Percentiles rank a stretch among this genome's conserved stretches.
Evolutionary conservation across 2,113 vertebrate genomes (phyloP).

Genomic region (Brachypteracias leptosomus): DNA sequence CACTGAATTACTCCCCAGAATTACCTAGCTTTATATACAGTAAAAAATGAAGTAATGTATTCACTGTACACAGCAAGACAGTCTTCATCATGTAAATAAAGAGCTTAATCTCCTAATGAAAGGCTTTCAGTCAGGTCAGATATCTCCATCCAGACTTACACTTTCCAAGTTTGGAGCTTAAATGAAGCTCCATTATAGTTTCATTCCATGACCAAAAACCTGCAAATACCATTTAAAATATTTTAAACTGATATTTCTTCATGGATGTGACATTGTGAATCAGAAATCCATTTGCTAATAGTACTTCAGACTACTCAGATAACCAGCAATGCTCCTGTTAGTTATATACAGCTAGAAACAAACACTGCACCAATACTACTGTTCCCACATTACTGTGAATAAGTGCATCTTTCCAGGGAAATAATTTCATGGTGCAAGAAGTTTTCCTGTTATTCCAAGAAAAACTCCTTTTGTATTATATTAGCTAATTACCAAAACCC

Average conservation of each 20-base stretch:
- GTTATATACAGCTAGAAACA: not conserved
- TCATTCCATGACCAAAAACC: not conserved
- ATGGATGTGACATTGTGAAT: rapidly evolving
- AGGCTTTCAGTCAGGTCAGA: not conserved
- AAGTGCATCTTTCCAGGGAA: not conserved
- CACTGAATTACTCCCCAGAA: not conserved
- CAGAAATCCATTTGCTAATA: not conserved
- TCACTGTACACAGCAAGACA: not conserved
- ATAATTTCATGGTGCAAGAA: not conserved
- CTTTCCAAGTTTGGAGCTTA: not conserved
- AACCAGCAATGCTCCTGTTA: not conserved
- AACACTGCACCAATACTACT: rapidly evolving
- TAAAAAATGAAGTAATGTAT: not conserved
- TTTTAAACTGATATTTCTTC: not conserved
- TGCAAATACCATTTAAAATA: not conserved
- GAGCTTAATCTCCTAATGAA: not conserved
- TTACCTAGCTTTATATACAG: not conserved
- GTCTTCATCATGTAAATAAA: not conserved
- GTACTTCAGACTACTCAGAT: not conserved
- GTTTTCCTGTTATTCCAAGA: not conserved
- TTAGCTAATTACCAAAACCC: not conserved
- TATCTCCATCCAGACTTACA: not conserved
- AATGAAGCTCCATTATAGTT: not conserved
- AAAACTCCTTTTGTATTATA: not conserved
- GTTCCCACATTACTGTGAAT: rapidly evolving